These are phyloP conservation scores for Ferrisia virgata DNA, from an alignment of 2,888 invertebrate genomes.

Conservation along the genomic window DNA sequence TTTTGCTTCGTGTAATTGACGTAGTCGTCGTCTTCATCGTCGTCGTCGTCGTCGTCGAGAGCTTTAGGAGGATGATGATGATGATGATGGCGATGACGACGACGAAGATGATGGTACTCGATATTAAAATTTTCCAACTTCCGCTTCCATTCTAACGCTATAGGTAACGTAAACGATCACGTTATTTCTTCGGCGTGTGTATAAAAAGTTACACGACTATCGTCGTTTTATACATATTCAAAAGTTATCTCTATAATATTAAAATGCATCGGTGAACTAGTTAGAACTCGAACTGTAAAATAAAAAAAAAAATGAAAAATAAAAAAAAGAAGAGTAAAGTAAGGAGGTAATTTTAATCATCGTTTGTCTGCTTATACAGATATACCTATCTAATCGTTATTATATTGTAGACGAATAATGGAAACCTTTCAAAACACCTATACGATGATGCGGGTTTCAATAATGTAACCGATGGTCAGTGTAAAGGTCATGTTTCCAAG, in stretches of 20 bases:
- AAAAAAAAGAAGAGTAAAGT: no score
- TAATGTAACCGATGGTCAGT: neutral
- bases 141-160: neutral
- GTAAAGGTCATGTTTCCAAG: conserved; percentile 23
- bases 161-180: neutral
- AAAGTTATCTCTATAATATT: no score
- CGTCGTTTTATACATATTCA: neutral
- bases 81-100: no score
- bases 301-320: no score
- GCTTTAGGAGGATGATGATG: neutral
- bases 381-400: neutral
- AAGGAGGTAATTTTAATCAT: neutral
- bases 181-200: neutral
- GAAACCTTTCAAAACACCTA: conserved; percentile 14
- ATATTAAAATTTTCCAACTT: conserved; percentile 21
- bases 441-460: neutral
- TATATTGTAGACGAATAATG: no score
- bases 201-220: neutral
- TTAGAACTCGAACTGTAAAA: neutral
- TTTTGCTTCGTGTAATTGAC: neutral
- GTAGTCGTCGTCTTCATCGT: neutral
- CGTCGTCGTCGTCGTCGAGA: neutral
- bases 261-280: no score
- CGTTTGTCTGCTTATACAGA: neutral
- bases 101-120: neutral